phyloP scores from a whole-genome alignment of 2,888 invertebrate species.

The Nineta flava region DNA sequence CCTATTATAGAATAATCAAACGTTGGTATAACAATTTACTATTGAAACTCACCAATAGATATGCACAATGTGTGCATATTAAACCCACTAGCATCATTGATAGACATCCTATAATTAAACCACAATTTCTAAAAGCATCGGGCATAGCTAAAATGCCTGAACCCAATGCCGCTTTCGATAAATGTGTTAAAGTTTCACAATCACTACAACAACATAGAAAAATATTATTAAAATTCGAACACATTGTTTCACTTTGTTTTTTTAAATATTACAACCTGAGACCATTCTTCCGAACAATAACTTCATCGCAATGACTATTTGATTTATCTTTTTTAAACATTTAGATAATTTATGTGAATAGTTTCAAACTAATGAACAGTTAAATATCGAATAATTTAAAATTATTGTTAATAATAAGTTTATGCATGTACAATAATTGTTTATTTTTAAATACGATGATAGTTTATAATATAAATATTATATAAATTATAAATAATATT shows the following conservation, averaged over 20 bases:
- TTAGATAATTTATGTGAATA: no score
- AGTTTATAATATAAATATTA: not conserved
- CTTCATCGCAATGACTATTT: not conserved
- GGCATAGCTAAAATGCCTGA: conserved; percentile 95
- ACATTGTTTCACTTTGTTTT: not conserved
- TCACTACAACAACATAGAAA: conserved; percentile 42
- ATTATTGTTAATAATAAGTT: not conserved
- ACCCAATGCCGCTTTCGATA: conserved; percentile 89
- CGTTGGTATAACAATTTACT: no score
- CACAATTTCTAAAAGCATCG: conserved; percentile 74
- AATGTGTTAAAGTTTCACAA: conserved; percentile 79
- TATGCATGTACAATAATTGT: no score
- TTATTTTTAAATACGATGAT: no score
- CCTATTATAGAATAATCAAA: no score
- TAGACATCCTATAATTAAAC: conserved; percentile 68
- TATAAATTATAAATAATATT: not conserved
- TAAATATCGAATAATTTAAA: not conserved
- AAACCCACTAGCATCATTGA: conserved; percentile 73
- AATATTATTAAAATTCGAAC: not conserved
- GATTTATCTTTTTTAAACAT: not conserved
- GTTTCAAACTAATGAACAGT: not conserved
- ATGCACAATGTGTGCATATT: conserved; percentile 89
- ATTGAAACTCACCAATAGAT: conserved; percentile 54
- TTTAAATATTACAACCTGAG: not conserved
- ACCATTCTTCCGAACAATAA: not conserved